Evolutionary conservation across 2,113 vertebrate genomes (phyloP), one percentile per base, ranked within the genome.

Genomic region (Syrmaticus mikado): DNA sequence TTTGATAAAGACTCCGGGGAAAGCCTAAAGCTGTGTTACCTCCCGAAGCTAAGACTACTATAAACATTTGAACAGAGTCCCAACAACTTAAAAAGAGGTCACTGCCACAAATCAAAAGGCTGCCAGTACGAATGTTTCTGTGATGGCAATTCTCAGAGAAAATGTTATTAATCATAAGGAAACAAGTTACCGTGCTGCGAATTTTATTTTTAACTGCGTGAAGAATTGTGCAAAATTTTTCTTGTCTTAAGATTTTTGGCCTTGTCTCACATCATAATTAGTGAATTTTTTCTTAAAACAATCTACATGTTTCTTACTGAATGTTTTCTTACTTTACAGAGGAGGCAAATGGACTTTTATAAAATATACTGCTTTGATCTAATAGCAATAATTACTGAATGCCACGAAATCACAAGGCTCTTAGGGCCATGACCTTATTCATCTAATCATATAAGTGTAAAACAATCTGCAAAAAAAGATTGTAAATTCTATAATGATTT

Each of bases 181-280:
- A 84, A 68, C 62, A 2, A 64, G 46, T 28, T 30, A 12, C 20
- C 81, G 6, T 62, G 27, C 4, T 2, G 3, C 18, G 57, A 34
- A 11, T 87, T 83, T 21, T 27, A 7, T 53, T 78, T 75, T 80
- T 28, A 73, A 65, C 25, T 64, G 34, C 38, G 13, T 45, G 43
- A 75, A 8, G 11, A 58, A 61, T 5, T 41, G 5, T 13, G 16
- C 1, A 0, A 7, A 0, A 7, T 71, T 28, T 73, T 16, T 14
- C 5, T 53, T 64, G 9, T 34, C 5, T 45, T 38, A 87, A 34
- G 5, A 68, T 64, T 82, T 68, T 82, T 87, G 13, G 10, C 17
- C 17, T 27, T 17, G 3, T 76, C 48, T 68, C 64, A 43, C 64
- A 45, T 9, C 19, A 15, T 4, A 32, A 43, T 66, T 66, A 45